Percentiles rank a stretch among this genome's conserved stretches.
phyloP scores from a whole-genome alignment of 1,140 invertebrate species.

The Daktulosphaira vitifoliae region DNA sequence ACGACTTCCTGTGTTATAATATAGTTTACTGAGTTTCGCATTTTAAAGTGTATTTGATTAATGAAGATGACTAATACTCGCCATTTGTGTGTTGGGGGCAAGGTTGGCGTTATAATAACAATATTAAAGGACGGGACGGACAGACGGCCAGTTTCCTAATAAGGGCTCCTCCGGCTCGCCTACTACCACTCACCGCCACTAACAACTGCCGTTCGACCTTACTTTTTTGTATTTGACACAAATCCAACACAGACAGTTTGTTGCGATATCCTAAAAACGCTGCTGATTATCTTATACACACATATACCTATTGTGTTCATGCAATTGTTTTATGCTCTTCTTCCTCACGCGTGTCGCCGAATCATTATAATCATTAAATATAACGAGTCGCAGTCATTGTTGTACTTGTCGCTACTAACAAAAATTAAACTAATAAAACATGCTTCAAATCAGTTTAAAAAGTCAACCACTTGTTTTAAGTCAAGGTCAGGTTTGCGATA shows the following conservation, averaged over 20 bases:
- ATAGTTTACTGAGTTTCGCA: not conserved
- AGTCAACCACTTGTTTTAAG: no score
- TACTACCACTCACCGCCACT: slow-evolving; percentile 31
- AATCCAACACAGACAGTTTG: slow-evolving; percentile 2
- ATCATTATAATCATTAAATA: no score
- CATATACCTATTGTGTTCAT: no score
- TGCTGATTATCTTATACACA: no score
- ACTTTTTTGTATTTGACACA: slow-evolving; percentile 32
- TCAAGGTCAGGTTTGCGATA: no score
- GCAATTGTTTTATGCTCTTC: no score
- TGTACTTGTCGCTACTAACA: no score
- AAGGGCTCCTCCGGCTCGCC: slow-evolving; percentile 33
- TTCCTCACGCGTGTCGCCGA: no score
- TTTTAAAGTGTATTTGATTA: slow-evolving; percentile 30
- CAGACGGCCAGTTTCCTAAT: slow-evolving; percentile 32
- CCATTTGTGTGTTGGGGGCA: slow-evolving; percentile 27
- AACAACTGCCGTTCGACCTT: slow-evolving; percentile 31
- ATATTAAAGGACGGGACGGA: slow-evolving; percentile 32
- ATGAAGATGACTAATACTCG: slow-evolving; percentile 32
- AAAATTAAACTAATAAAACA: no score
- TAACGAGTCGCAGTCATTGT: no score
- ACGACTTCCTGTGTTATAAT: slow-evolving; percentile 23
- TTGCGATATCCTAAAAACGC: not conserved
- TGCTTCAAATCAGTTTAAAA: no score
- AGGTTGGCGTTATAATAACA: slow-evolving; percentile 31